Base-by-base conservation (phyloP, 2,888 invertebrate genomes). In the Agonopterix alstromeriana region DNA sequence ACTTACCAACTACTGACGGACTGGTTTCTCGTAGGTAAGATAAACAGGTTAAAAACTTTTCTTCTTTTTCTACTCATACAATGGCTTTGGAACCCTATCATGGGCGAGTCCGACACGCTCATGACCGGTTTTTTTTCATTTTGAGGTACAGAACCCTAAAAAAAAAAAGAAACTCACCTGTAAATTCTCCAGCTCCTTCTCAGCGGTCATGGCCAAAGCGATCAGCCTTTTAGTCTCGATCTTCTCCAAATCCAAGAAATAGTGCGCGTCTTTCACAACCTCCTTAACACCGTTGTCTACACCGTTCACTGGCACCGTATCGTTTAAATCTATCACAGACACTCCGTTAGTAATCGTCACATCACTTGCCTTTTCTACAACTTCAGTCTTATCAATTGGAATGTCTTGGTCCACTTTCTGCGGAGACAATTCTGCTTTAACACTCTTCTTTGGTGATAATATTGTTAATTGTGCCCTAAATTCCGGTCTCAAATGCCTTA, bases 381-480 rank as follows among this genome's bases (percentile, higher is more conserved):
- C 59, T 46, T 77, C 83, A 76, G 75, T 79, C 70, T 76, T 78
- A 8, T 51, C 47, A 54, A 64, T 64, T 59, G 80, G 82, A 80
- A 82, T 79, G 76, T 79, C 73, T 55, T 72, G 73, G 52, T 64
- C 59, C 56, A 8, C 11, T 27, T 84, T 83, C 45, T 74, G 73
- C 1, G 83, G 83, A 1, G 82, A 83, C 14, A 73, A 50, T 41
- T 83, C 85, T 9, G 67, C 56, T 53, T 81, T 86, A 7, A 71
- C 48, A 60, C 72, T 68, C 64, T 86, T 83, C 78, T 92, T 93
- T 17, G 93, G 91, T 36, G 91, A 92, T 36, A 92, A 77, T 12
- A 93, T 91, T 0, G 95, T 94, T 57, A 97, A 80, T 70, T 96
- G 96, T 0, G 96, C 95, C 14, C 96, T 89, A 73, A 97, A 97